These are phyloP conservation scores for Halyomorpha halys DNA, from an alignment of 1,140 invertebrate species.

Conservation along the genomic window DNA sequence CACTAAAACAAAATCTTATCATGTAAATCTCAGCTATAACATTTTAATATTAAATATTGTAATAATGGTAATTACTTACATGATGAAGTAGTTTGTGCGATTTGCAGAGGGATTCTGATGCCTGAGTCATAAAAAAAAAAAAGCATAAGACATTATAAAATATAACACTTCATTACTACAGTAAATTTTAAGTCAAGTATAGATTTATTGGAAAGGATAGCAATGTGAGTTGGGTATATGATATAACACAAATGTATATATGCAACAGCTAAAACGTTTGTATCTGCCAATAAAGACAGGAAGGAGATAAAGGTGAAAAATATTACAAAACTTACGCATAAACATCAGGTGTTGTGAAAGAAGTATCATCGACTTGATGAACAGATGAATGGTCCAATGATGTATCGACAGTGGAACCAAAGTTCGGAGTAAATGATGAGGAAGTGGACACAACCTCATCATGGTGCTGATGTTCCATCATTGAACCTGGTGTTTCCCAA, in stretches of 20 bases:
- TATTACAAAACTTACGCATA: slow-evolving; percentile 23
- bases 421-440: slow-evolving; percentile 32
- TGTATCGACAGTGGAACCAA: slow-evolving; percentile 31
- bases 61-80: background rate
- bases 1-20: slow-evolving; percentile 5
- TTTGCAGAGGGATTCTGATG: slow-evolving; percentile 5
- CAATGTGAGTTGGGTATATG: too few relatives aligned
- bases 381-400: slow-evolving; percentile 11
- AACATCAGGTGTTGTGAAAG: slow-evolving; percentile 23
- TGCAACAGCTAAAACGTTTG: too few relatives aligned
- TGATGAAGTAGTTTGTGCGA: slow-evolving; percentile 8
- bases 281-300: too few relatives aligned
- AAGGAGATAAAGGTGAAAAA: background rate
- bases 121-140: background rate
- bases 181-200: too few relatives aligned
- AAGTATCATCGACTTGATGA: slow-evolving; percentile 15
- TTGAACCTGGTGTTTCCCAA: slow-evolving; percentile 34
- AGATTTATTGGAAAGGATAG: too few relatives aligned
- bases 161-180: too few relatives aligned
- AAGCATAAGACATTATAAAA: background rate
- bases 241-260: too few relatives aligned
- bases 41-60: background rate
- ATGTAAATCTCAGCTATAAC: background rate
- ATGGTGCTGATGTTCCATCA: slow-evolving; percentile 59
- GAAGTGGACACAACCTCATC: slow-evolving; percentile 41